Conservation (phyloP, 2,888 invertebrate species). For the Mesorhabditis belari region DNA sequence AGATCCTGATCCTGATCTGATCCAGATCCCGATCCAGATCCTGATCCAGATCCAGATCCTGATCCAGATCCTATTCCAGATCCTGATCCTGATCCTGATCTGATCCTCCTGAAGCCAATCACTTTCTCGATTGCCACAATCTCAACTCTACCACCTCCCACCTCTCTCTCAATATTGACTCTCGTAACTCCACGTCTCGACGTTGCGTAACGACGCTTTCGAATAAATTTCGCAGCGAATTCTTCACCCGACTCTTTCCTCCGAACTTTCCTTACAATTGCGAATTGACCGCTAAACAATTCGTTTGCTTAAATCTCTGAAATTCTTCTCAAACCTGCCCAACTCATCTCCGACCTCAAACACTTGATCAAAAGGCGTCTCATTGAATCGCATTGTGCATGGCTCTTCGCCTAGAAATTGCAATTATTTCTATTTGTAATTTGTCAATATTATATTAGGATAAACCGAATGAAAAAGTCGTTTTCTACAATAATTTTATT, state of each 20-base stretch:
- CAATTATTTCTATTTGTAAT: too few species aligned
- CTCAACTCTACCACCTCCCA: conserved; percentile 1
- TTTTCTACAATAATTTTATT: too few species aligned
- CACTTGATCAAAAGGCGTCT: conserved; percentile 59
- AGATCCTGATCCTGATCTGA: too few species aligned
- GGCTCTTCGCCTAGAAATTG: background rate
- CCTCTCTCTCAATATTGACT: conserved; percentile 63
- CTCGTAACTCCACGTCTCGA: conserved; percentile 61
- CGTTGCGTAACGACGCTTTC: conserved; percentile 58
- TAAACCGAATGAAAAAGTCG: background rate
- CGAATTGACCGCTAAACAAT: conserved; percentile 66
- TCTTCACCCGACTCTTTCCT: conserved; percentile 59
- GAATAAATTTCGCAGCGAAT: conserved; percentile 66
- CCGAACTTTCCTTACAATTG: conserved; percentile 62
- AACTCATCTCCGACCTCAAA: conserved; percentile 61
- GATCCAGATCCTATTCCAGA: too few species aligned
- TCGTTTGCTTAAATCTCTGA: background rate
- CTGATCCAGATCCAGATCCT: too few species aligned
- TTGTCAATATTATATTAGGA: background rate
- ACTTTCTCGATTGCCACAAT: background rate
- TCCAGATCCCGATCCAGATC: too few species aligned
- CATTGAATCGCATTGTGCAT: conserved; percentile 39
- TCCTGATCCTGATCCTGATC: too few species aligned
- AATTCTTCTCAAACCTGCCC: conserved; percentile 56
- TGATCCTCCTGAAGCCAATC: too few species aligned